Conservation (phyloP, 2,888 invertebrate species). For the Heteromyza rotundicornis region DNA sequence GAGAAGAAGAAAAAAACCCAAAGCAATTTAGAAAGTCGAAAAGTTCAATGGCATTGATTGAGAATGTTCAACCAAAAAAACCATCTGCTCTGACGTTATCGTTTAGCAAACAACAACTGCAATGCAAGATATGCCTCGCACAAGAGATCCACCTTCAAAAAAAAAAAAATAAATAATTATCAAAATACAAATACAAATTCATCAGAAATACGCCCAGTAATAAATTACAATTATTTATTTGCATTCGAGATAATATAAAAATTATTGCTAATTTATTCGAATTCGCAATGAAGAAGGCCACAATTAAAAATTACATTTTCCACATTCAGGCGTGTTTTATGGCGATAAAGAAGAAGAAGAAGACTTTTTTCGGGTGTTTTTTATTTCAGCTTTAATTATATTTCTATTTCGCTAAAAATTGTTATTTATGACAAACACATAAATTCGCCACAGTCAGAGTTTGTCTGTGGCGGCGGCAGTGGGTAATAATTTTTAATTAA, state of each 20-base stretch:
- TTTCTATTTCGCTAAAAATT: too few species aligned
- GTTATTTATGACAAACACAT: conserved; percentile 19
- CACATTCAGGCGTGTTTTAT: too few species aligned
- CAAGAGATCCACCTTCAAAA: not conserved
- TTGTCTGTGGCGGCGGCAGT: not conserved
- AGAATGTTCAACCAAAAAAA: too few species aligned
- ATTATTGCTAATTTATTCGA: too few species aligned
- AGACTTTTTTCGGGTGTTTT: not conserved
- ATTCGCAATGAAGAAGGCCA: too few species aligned
- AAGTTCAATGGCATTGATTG: not conserved
- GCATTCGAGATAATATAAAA: not conserved
- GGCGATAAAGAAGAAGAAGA: not conserved
- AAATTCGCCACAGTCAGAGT: conserved; percentile 11
- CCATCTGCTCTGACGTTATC: too few species aligned
- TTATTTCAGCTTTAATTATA: not conserved
- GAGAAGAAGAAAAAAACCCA: too few species aligned
- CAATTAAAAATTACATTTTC: too few species aligned
- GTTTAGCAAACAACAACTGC: too few species aligned
- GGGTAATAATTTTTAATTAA: conserved; percentile 26
- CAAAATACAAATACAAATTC: not conserved
- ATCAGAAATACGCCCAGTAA: conserved; percentile 19
- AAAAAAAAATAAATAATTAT: not conserved
- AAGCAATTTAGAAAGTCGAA: not conserved
- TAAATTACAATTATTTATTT: conserved; percentile 18
- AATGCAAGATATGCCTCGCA: not conserved